Evolutionary conservation across 2,888 invertebrate species (phyloP).

Genomic region (Pollenia labialis): DNA sequence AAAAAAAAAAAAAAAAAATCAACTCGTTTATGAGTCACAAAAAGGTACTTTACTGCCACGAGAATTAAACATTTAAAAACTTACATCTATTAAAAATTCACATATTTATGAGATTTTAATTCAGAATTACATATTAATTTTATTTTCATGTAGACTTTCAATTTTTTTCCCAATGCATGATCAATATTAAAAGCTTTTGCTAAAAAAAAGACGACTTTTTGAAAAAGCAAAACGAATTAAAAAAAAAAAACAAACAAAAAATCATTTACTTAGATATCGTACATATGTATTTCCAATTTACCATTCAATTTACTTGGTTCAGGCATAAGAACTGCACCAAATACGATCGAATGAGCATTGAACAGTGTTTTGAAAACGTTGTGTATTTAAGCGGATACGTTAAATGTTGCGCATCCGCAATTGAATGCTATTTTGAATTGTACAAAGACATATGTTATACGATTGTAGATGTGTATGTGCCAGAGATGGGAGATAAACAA

Average conservation of each 20-base stretch:
- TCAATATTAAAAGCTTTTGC: constrained; percentile 7
- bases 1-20: background rate
- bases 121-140: constrained; percentile 50
- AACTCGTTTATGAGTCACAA: constrained; percentile 35
- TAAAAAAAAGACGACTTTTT: constrained; percentile 27
- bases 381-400: constrained; percentile 69
- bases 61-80: background rate
- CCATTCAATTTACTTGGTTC: constrained; percentile 55
- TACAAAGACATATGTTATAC: constrained; percentile 6
- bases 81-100: constrained; percentile 11
- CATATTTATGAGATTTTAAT: constrained; percentile 47
- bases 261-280: constrained; percentile 28
- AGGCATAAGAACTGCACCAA: constrained; percentile 14
- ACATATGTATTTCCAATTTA: constrained; percentile 43
- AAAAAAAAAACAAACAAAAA: background rate
- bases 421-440: constrained; percentile 31
- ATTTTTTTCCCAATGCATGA: constrained; percentile 49
- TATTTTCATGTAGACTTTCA: constrained; percentile 39
- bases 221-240: constrained; percentile 33
- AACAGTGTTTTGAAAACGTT: constrained; percentile 27
- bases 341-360: constrained; percentile 18
- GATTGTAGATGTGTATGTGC: background rate
- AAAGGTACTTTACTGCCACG: background rate
- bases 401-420: constrained; percentile 73
- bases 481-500: background rate